These are phyloP conservation scores for Tupiocoris notatus DNA, from an alignment of 2,888 invertebrate species.

Conservation along the genomic window DNA sequence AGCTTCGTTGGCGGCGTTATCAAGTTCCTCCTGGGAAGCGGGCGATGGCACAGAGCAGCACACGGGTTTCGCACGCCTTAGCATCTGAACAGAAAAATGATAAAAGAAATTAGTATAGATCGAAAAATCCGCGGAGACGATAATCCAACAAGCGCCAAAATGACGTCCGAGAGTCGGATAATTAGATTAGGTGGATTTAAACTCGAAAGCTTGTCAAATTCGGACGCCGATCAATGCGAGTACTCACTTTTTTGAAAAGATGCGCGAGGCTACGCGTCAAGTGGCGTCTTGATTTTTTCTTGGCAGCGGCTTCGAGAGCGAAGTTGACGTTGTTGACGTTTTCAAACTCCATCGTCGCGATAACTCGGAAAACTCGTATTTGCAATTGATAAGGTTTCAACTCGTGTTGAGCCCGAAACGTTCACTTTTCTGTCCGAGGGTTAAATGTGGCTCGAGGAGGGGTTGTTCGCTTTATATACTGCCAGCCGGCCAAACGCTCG, in stretches of 20 bases:
- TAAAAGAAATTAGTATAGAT: constrained; percentile 33
- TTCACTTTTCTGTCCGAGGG: constrained; percentile 4
- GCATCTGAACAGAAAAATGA: constrained; percentile 44
- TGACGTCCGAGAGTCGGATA: too few species aligned
- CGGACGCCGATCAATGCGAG: neutral
- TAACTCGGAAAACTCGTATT: neutral
- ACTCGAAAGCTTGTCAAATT: too few species aligned
- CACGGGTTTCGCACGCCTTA: constrained; percentile 43
- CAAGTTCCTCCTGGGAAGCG: constrained; percentile 39
- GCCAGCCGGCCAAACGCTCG: neutral
- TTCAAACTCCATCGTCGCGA: constrained; percentile 45
- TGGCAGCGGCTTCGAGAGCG: constrained; percentile 45
- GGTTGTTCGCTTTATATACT: constrained; percentile 25
- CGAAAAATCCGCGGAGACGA: too few species aligned
- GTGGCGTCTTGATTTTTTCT: constrained; percentile 38
- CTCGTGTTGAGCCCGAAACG: neutral
- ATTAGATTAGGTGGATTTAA: too few species aligned
- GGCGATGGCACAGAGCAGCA: constrained; percentile 22
- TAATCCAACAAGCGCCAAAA: too few species aligned
- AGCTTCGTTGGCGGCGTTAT: constrained; percentile 44
- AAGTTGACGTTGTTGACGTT: constrained; percentile 48
- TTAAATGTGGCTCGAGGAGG: constrained; percentile 30
- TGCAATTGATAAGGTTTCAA: neutral
- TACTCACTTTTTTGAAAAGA: constrained; percentile 46
- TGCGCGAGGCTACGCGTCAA: constrained; percentile 43